Evolutionary conservation across 2,888 invertebrate genomes (phyloP).

Genomic region (Podotricha telesiphe): DNA sequence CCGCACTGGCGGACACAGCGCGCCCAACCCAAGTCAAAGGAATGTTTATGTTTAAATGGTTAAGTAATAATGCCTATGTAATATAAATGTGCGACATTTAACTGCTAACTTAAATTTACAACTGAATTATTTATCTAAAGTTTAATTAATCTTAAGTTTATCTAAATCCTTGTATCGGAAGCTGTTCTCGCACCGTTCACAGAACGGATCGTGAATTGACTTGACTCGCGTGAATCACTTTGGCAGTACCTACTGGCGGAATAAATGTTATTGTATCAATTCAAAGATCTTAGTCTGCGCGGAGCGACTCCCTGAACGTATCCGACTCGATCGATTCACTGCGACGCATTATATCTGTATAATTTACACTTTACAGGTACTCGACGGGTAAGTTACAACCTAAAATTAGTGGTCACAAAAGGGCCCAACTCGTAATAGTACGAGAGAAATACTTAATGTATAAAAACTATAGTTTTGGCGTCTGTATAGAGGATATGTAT

Average conservation of each 20-base stretch:
- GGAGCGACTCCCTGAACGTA: slow-evolving; percentile 53
- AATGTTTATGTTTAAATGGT: slow-evolving; percentile 83
- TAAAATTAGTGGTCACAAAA: slow-evolving; percentile 75
- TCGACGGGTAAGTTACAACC: slow-evolving; percentile 77
- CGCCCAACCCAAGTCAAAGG: slow-evolving; percentile 79
- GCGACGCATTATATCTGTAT: slow-evolving; percentile 74
- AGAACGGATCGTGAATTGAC: slow-evolving; percentile 80
- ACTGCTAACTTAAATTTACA: slow-evolving; percentile 83
- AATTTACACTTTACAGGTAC: slow-evolving; percentile 83
- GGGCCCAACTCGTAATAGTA: slow-evolving; percentile 73
- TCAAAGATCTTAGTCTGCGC: slow-evolving; percentile 68
- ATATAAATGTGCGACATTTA: slow-evolving; percentile 79
- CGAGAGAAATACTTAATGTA: slow-evolving; percentile 56
- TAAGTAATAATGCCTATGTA: slow-evolving; percentile 83
- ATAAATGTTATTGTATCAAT: slow-evolving; percentile 65
- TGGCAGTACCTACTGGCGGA: slow-evolving; percentile 81
- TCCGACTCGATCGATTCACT: slow-evolving; percentile 74
- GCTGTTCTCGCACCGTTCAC: slow-evolving; percentile 81
- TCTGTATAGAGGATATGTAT: slow-evolving; percentile 66
- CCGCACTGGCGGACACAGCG: slow-evolving; percentile 61
- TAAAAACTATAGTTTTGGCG: slow-evolving; percentile 68
- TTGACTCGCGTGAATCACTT: slow-evolving; percentile 80
- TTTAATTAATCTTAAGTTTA: slow-evolving; percentile 76
- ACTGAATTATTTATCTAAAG: slow-evolving; percentile 81
- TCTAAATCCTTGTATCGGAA: slow-evolving; percentile 78